phyloP scores from a whole-genome alignment of 1,140 invertebrate genomes.

The Forficula auricularia region DNA sequence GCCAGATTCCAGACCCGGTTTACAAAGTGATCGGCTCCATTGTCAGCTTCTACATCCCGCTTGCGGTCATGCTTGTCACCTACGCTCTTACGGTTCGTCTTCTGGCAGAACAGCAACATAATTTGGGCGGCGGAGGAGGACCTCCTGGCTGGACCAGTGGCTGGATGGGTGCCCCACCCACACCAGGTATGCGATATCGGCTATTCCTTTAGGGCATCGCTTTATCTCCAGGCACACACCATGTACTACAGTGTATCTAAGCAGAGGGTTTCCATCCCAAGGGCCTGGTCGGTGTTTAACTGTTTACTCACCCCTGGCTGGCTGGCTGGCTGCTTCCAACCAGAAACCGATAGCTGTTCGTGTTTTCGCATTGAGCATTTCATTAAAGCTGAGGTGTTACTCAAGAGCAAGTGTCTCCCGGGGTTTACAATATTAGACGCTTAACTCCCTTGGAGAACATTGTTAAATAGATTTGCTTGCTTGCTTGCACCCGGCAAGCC shows the following conservation, averaged over 20 bases:
- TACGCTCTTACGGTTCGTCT: slow-evolving; percentile 78
- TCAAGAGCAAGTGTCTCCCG: neutral
- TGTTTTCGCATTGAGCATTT: neutral
- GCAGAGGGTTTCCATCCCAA: too few relatives aligned
- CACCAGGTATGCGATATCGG: neutral
- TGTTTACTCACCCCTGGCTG: too few relatives aligned
- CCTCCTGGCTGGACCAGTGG: slow-evolving; percentile 5
- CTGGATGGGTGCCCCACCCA: slow-evolving; percentile 2
- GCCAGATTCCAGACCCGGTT: slow-evolving; percentile 69
- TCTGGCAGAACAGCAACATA: slow-evolving; percentile 56
- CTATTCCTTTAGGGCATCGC: neutral
- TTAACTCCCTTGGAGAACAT: too few relatives aligned
- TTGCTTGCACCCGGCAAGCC: too few relatives aligned
- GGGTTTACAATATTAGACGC: too few relatives aligned
- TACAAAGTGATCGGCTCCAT: slow-evolving; percentile 86
- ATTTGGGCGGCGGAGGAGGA: slow-evolving; percentile 34
- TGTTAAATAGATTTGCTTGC: too few relatives aligned
- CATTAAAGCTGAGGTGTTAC: neutral
- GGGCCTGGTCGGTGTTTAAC: too few relatives aligned
- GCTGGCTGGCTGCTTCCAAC: too few relatives aligned
- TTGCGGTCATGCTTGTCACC: slow-evolving; percentile 84
- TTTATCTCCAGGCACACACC: too few relatives aligned
- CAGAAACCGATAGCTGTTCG: too few relatives aligned
- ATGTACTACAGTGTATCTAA: too few relatives aligned
- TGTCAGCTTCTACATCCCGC: slow-evolving; percentile 88